Evolutionary conservation across 2,113 vertebrate genomes (phyloP).

Genomic region (Larimichthys crocea): DNA sequence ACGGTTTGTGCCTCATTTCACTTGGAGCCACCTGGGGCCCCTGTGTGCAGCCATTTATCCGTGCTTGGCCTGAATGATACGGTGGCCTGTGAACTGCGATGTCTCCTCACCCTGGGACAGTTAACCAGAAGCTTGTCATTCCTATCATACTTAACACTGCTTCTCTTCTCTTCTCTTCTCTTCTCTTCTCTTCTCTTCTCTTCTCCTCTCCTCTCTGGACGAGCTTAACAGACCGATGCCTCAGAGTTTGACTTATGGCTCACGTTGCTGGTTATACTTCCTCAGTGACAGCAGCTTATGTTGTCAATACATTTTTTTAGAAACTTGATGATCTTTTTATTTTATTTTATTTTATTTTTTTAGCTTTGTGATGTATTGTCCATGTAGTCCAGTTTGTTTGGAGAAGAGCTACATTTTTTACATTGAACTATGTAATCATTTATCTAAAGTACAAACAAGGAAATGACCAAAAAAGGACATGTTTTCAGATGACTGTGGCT

Average conservation of each 20-base stretch:
- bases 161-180: conserved; percentile 23
- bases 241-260: conserved; percentile 3
- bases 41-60: conserved; percentile 66
- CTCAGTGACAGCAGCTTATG: neutral
- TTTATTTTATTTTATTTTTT: conserved; percentile 14
- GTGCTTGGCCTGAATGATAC: conserved; percentile 47
- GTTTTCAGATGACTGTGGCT: conserved; percentile 3
- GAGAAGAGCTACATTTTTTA: neutral
- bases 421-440: neutral
- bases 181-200: no score
- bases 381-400: neutral
- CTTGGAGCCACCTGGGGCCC: conserved; percentile 51
- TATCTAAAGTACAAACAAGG: neutral
- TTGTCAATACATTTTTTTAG: neutral
- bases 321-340: neutral
- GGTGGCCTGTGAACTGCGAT: conserved; percentile 54
- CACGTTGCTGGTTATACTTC: neutral
- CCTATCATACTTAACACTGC: conserved; percentile 54
- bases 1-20: conserved; percentile 55
- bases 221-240: neutral
- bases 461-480: conserved; percentile 4
- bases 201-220: no score
- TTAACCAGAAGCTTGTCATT: conserved; percentile 64
- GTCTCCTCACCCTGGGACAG: conserved; percentile 63
- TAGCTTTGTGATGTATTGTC: neutral